Evolutionary conservation across 2,888 invertebrate genomes (phyloP), one percentile per base, ranked within the genome.

Genomic region (Petrophora chlorosata): DNA sequence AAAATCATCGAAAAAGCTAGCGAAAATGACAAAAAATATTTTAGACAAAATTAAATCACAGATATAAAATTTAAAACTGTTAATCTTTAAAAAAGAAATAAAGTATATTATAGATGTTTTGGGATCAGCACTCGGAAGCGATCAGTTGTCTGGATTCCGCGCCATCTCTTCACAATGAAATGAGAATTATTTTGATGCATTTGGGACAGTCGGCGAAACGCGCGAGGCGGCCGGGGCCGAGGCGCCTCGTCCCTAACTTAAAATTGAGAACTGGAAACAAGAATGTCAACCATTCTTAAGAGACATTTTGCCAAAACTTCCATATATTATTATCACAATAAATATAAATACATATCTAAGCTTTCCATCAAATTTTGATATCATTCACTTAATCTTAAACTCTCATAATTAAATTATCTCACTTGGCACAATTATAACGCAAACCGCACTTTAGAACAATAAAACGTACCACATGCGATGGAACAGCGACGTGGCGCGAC

Each of bases 361-460:
- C 75, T 79, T 84, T 78, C 78, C 73, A 76, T 82, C 79, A 87
- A 49, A 89, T 86, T 89, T 88, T 87, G 87, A 88, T 85, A 87
- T 85, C 76, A 79, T 84, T 81, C 88, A 90, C 86, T 89, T 89
- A 87, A 87, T 81, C 87, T 90, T 89, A 88, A 85, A 79, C 76
- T 84, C 80, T 82, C 85, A 80, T 82, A 82, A 66, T 82, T 79
- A 85, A 85, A 74, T 85, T 82, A 89, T 85, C 85, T 87, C 87
- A 86, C 87, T 90, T 88, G 90, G 89, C 90, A 90, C 90, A 87
- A 85, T 80, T 79, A 79, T 79, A 85, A 87, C 83, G 80, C 82
- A 85, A 86, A 82, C 80, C 78, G 80, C 82, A 82, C 81, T 80
- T 77, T 77, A 76, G 76, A 79, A 80, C 77, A 79, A 74, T 77